Conservation (phyloP, 1,140 invertebrate genomes). For the Aphelinus atriplicis region DNA sequence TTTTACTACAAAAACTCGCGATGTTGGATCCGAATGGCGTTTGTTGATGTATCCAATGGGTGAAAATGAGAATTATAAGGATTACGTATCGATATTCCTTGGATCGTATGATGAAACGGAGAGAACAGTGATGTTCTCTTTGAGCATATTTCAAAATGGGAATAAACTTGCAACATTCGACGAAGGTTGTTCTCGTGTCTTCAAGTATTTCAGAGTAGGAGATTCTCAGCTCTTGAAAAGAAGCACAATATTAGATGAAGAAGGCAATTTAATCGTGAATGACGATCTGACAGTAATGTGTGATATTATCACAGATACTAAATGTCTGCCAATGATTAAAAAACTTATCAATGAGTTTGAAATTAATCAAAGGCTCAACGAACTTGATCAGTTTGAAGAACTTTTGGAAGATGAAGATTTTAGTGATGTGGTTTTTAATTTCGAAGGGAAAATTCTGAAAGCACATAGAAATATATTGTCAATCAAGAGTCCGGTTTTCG, state of each 20-base stretch:
- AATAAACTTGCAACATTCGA: not conserved
- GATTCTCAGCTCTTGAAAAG: too few species aligned
- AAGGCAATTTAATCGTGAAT: too few species aligned
- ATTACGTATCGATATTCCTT: not conserved
- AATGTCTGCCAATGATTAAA: not conserved
- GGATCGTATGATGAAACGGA: not conserved
- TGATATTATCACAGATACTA: not conserved
- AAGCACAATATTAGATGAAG: too few species aligned
- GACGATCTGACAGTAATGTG: not conserved
- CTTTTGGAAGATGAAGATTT: not conserved
- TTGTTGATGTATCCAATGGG: constrained; percentile 14
- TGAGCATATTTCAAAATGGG: not conserved
- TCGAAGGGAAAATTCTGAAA: not conserved
- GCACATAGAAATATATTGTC: not conserved
- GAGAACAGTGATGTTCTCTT: not conserved
- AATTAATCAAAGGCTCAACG: too few species aligned
- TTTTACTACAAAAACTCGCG: not conserved
- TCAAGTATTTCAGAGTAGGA: not conserved
- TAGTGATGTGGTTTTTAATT: not conserved
- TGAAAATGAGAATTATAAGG: not conserved
- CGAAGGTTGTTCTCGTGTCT: not conserved
- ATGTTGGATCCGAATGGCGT: constrained; percentile 20
- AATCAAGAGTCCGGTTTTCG: not conserved
- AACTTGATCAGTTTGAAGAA: not conserved
- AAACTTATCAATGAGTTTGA: too few species aligned